phyloP scores from a whole-genome alignment of 1,140 invertebrate genomes.

The Spodoptera litura region DNA sequence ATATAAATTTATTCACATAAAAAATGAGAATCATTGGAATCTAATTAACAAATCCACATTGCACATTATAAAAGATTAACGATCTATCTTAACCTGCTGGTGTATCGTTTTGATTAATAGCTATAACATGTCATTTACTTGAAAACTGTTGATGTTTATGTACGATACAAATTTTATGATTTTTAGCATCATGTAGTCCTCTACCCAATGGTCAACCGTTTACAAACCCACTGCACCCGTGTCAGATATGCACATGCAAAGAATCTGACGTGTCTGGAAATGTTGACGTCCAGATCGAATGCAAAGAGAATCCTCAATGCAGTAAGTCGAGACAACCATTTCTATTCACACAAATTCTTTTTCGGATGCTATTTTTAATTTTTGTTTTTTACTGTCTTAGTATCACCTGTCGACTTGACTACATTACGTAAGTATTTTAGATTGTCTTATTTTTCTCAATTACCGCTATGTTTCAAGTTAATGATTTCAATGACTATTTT shows the following conservation, averaged over 20 bases:
- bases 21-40: not conserved
- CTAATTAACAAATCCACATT: slow-evolving; percentile 23
- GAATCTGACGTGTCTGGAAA: slow-evolving; percentile 55
- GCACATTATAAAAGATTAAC: slow-evolving; percentile 22
- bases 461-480: not conserved
- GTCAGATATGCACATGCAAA: slow-evolving; percentile 72
- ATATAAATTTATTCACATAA: no score
- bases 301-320: slow-evolving; percentile 58
- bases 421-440: slow-evolving; percentile 49
- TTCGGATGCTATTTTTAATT: not conserved
- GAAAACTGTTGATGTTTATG: not conserved
- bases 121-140: not conserved
- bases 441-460: not conserved
- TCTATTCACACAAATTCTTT: not conserved
- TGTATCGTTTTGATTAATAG: slow-evolving; percentile 40
- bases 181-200: slow-evolving; percentile 67
- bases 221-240: slow-evolving; percentile 74
- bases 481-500: not conserved
- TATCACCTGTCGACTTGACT: slow-evolving; percentile 46
- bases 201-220: slow-evolving; percentile 67
- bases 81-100: slow-evolving; percentile 20
- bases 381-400: slow-evolving; percentile 47
- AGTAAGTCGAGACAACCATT: slow-evolving; percentile 50
- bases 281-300: slow-evolving; percentile 56
- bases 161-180: not conserved